Evolutionary conservation across 2,888 invertebrate genomes (phyloP).

Genomic region (Parnassius glacialis): DNA sequence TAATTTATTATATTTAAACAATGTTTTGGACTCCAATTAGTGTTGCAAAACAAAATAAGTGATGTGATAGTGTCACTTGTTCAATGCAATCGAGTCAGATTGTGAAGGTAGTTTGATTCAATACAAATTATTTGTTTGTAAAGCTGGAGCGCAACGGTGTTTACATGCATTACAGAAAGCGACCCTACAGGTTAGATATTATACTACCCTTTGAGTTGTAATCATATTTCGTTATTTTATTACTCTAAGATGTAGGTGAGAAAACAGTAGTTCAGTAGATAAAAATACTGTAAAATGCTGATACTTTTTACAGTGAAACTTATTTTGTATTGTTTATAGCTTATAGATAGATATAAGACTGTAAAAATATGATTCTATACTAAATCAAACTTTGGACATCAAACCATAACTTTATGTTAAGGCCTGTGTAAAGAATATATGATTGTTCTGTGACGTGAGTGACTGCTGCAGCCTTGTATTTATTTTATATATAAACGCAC

Average conservation of each 20-base stretch:
- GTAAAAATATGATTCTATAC: too few species aligned
- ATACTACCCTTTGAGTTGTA: neutral
- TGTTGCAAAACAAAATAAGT: slow-evolving; percentile 15
- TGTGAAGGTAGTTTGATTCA: slow-evolving; percentile 44
- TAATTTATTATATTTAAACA: slow-evolving; percentile 33
- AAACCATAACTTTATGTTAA: slow-evolving; percentile 1
- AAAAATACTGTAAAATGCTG: too few species aligned
- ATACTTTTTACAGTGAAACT: too few species aligned
- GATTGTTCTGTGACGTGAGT: slow-evolving; percentile 7
- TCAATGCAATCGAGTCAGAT: slow-evolving; percentile 22
- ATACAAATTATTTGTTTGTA: slow-evolving; percentile 54
- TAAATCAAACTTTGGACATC: too few species aligned
- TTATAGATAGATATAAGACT: too few species aligned
- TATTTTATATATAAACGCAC: slow-evolving; percentile 10
- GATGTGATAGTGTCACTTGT: slow-evolving; percentile 12
- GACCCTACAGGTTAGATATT: slow-evolving; percentile 69
- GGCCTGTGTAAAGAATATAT: slow-evolving; percentile 14
- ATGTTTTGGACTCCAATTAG: slow-evolving; percentile 7
- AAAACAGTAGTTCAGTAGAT: too few species aligned
- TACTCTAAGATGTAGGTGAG: too few species aligned
- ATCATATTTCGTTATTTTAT: too few species aligned
- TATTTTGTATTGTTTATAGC: too few species aligned
- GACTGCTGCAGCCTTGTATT: slow-evolving; percentile 11
- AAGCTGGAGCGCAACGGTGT: slow-evolving; percentile 77
- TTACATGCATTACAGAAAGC: slow-evolving; percentile 80